Base-by-base conservation (phyloP, 2,113 vertebrate species). In the Otis tarda region DNA sequence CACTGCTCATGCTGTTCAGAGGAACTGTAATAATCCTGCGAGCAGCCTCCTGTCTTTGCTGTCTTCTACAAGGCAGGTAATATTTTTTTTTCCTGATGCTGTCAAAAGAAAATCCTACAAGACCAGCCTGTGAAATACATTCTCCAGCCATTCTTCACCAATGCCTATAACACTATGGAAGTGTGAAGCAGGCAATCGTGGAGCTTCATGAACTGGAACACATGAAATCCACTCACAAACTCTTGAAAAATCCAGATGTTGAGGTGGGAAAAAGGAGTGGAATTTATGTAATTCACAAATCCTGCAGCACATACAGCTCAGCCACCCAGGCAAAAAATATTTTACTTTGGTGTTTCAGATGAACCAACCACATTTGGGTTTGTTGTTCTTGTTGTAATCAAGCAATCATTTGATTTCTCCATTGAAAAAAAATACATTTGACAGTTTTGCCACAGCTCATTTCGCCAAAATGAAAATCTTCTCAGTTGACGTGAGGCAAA, bases 121-220 rank as follows among this genome's bases (percentile, higher is more conserved):
- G 41, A 35, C 31, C 50, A 43, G 21, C 59, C 27, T 37, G 59
- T 43, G 22, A 79, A 79, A 73, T 37, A 45, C 27, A 24, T 60
- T 59, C 30, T 67, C 22, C 45, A 60, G 15, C 24, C 14, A 35
- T 60, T 78, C 52, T n/a, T 78, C 65, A 60, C 21, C 59, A 28
- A 43, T 19, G 12, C 35, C 23, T 53, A 4, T n/a, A 27, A 52
- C 14, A 20, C 69, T 55, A 19, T 13, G 5, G 37, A 45, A 64
- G 57, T 11, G 17, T 9, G 33, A 71, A 7, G 45, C 33, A 22
- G 59, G 28, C 52, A 47, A 27, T 5, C 39, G 37, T 35, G 45
- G 45, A 53, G 59, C 45, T 53, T 83, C 39, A 20, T 0, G 0
- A 73, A 73, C 24, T 17, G 7, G 24, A 78, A 65, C 0, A 0